These are phyloP conservation scores for Poeciliopsis turneri DNA, from an alignment of 2,797 vertebrate genomes.

Conservation along the genomic window DNA sequence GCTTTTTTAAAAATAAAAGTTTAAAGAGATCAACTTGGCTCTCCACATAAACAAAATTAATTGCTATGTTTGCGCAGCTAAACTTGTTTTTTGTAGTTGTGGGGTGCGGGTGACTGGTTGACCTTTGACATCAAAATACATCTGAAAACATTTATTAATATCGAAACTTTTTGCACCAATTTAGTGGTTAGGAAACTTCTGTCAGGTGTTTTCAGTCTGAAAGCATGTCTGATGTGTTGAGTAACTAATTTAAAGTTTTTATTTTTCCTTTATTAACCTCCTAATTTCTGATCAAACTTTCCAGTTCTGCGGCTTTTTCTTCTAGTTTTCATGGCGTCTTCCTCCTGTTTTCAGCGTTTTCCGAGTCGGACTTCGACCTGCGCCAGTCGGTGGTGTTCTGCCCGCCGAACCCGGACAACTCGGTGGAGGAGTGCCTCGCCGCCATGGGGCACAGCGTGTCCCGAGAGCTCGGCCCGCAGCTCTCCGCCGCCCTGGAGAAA, in stretches of 20 bases:
- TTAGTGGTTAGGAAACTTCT: too few relatives aligned
- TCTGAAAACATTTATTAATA: too few relatives aligned
- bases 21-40: too few relatives aligned
- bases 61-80: too few relatives aligned
- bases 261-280: not conserved
- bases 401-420: slow-evolving; percentile 88
- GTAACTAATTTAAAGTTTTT: not conserved
- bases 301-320: not conserved
- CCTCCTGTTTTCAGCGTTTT: slow-evolving; percentile 76
- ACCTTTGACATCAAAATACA: too few relatives aligned
- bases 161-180: too few relatives aligned
- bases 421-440: slow-evolving; percentile 90
- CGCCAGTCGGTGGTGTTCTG: slow-evolving; percentile 90
- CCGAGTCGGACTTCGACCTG: slow-evolving; percentile 87
- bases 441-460: slow-evolving; percentile 84
- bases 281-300: not conserved
- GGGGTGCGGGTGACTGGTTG: too few relatives aligned
- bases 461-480: slow-evolving; percentile 80
- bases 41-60: too few relatives aligned
- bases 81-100: too few relatives aligned
- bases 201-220: too few relatives aligned
- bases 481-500: slow-evolving; percentile 80
- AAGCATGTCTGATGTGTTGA: not conserved
- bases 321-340: not conserved
- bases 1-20: too few relatives aligned